Conservation (phyloP, 2,888 invertebrate species). For the Andrena marginata region DNA sequence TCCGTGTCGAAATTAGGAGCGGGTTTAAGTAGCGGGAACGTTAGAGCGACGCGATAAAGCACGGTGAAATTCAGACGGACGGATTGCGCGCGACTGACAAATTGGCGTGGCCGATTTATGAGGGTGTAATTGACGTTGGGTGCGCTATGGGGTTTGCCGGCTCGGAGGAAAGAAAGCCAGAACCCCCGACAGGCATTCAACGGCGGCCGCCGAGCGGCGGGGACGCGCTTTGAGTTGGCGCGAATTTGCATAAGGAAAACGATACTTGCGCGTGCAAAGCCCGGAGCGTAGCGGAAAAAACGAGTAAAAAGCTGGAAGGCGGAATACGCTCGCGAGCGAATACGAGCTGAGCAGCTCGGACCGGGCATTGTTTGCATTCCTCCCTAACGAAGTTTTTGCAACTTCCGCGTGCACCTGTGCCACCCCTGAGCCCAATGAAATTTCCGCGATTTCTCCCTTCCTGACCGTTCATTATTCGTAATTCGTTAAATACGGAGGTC, state of each 20-base stretch:
- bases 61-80: slow-evolving; percentile 72
- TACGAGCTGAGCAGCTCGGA: slow-evolving; percentile 69
- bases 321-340: slow-evolving; percentile 28
- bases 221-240: slow-evolving; percentile 68
- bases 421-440: slow-evolving; percentile 68
- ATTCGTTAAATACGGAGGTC: slow-evolving; percentile 46
- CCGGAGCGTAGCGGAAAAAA: slow-evolving; percentile 24
- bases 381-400: slow-evolving; percentile 80
- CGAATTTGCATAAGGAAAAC: slow-evolving; percentile 79
- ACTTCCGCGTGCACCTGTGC: slow-evolving; percentile 76
- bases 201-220: slow-evolving; percentile 21
- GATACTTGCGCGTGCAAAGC: slow-evolving; percentile 71
- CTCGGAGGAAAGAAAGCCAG: slow-evolving; percentile 64
- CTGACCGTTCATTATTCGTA: slow-evolving; percentile 48
- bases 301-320: slow-evolving; percentile 19
- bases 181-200: slow-evolving; percentile 31
- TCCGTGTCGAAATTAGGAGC: slow-evolving; percentile 53
- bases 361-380: slow-evolving; percentile 79
- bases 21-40: slow-evolving; percentile 51
- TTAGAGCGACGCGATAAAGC: slow-evolving; percentile 70
- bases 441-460: slow-evolving; percentile 60
- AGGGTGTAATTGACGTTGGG: slow-evolving; percentile 75
- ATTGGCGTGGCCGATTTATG: slow-evolving; percentile 77
- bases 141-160: slow-evolving; percentile 45
- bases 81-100: slow-evolving; percentile 73